Evolutionary conservation across 2,888 invertebrate genomes (phyloP).

Genomic region (Ceramica pisi): DNA sequence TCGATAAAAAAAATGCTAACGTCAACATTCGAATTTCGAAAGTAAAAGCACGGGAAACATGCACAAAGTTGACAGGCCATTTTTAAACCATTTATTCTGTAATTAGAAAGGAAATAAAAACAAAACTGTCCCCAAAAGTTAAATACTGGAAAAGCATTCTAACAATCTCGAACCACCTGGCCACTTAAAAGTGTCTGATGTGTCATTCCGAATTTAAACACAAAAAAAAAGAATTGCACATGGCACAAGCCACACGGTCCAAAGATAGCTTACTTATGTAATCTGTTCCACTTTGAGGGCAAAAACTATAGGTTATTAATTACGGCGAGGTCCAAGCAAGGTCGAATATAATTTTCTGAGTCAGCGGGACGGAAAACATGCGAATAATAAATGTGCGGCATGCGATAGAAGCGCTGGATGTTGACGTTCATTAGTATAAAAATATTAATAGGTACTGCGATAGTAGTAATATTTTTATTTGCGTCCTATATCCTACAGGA

Average conservation of each 20-base stretch:
- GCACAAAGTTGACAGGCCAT: background rate
- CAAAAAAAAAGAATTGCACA: constrained; percentile 27
- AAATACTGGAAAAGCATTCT: constrained; percentile 19
- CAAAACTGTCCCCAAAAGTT: background rate
- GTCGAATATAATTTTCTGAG: constrained; percentile 66
- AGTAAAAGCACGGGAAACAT: background rate
- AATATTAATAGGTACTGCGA: constrained; percentile 1
- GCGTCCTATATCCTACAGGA: no score
- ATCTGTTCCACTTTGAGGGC: constrained; percentile 60
- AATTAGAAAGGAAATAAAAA: constrained; percentile 22
- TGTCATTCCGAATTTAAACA: constrained; percentile 24
- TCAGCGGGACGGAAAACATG: constrained; percentile 56
- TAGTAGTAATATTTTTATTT: background rate
- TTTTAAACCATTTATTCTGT: constrained; percentile 13
- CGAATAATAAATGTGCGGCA: constrained; percentile 47
- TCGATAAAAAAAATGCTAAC: background rate
- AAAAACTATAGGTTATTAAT: constrained; percentile 68
- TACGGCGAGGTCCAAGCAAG: constrained; percentile 64
- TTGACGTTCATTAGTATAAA: constrained; percentile 26
- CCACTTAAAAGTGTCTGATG: constrained; percentile 35
- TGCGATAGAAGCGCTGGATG: constrained; percentile 22
- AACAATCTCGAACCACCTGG: constrained; percentile 39
- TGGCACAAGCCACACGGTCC: constrained; percentile 21
- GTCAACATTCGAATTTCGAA: constrained; percentile 12
- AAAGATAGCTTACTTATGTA: constrained; percentile 21